Base-by-base conservation (phyloP, 2,888 invertebrate genomes). In the Lepidocyrtoides sp. region DNA sequence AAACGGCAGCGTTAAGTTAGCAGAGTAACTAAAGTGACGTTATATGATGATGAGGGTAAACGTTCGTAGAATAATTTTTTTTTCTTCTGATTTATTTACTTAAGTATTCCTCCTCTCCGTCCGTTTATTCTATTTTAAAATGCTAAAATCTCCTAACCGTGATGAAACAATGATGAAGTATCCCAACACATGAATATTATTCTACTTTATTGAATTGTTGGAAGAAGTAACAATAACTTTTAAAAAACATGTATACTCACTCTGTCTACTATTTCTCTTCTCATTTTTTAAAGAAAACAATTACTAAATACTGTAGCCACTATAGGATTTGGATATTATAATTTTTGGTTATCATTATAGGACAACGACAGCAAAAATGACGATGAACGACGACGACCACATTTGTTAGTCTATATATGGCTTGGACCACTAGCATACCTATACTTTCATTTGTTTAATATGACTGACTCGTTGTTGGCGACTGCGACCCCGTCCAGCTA, bases 391-490 rank as follows among this genome's bases (percentile, higher is more conserved):
- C 54, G 14, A 79, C 87, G 79, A 88, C 87, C 87, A 88, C 87
- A 88, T 63, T 88, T 79, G 79, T 81, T 88, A 41, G 66, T 60
- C 87, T 81, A 79, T 81, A 88, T 88, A 86, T 44, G 87, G 87
- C 57, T 57, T 57, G 79, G 36, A 54, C 57, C 17, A 54, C 79
- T 79, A 57, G 57, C 54, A 79, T 36, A 36, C 36, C 32, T 57
- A 77, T n/a, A n/a, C n/a, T n/a, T n/a, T 7, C 36, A 36, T 36
- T 29, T 10, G 14, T 14, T 14, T 29, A 44, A 20, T n/a, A 79
- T 36, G 36, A 51, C 41, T 75, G 75, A 48, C 75, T 75, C 23
- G 48, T 41, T 63, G 41, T n/a, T 20, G 75, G 20, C 36, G 44
- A 82, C 60, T 12, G 3, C 69, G 36, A 57, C 57, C 57, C 23